A percentile compares a stretch with the other conserved stretches of the same genome.
Evolutionary conservation across 2,797 vertebrate genomes (phyloP).

Genomic region (Sebastes umbrosus): DNA sequence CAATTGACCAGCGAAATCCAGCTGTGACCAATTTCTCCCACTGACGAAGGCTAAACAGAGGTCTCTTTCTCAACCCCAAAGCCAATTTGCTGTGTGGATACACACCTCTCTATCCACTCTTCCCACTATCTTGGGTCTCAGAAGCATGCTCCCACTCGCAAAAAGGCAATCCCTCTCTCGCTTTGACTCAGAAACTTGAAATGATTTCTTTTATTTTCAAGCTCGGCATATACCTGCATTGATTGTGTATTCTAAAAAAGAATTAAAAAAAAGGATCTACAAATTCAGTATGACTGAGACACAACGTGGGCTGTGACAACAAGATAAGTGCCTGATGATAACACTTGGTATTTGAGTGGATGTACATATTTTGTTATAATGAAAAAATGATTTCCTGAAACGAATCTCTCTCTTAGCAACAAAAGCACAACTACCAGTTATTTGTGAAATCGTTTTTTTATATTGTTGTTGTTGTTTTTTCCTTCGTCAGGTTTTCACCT

Average conservation of each 20-base stretch:
- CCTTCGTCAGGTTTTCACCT: slow-evolving; percentile 46
- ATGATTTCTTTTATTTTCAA: slow-evolving; percentile 59
- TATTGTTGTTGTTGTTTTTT: background rate
- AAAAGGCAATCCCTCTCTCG: slow-evolving; percentile 56
- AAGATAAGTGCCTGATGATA: slow-evolving; percentile 20
- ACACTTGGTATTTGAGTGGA: background rate
- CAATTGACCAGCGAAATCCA: slow-evolving; percentile 58
- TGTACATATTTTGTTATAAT: background rate
- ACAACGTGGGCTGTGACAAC: slow-evolving; percentile 1
- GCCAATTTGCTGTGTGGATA: slow-evolving; percentile 70
- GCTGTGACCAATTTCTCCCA: slow-evolving; percentile 66
- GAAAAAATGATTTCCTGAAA: slow-evolving; percentile 13
- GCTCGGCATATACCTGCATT: slow-evolving; percentile 62
- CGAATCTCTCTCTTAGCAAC: slow-evolving; percentile 17
- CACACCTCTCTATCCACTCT: slow-evolving; percentile 56
- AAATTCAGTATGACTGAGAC: slow-evolving; percentile 52
- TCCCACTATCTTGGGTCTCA: slow-evolving; percentile 57
- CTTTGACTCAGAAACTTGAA: slow-evolving; percentile 55
- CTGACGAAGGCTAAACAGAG: slow-evolving; percentile 64
- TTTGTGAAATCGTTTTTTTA: background rate
- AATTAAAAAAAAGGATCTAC: background rate
- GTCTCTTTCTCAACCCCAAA: slow-evolving; percentile 59
- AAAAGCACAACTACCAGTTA: background rate
- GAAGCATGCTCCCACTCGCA: slow-evolving; percentile 43
- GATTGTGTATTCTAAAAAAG: slow-evolving; percentile 57